Evolutionary conservation across 2,797 vertebrate genomes (phyloP), one percentile per base, ranked within the genome.

Genomic region (Acanthopagrus latus): DNA sequence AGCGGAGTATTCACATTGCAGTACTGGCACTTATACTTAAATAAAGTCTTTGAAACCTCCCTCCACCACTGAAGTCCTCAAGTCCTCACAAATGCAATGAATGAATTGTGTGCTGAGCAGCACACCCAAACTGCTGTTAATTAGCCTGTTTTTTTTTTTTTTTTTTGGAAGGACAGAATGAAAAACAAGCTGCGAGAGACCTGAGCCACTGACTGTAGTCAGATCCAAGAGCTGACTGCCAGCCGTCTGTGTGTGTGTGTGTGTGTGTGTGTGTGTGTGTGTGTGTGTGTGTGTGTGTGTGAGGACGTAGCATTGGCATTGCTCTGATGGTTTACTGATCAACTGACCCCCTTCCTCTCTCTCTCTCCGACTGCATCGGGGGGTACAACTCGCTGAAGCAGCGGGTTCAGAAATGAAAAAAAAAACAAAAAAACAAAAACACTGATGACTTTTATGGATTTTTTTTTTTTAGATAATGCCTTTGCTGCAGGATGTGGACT

Each of bases 331-430:
- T 84, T 83, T 71, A 70, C 79, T 68, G 82, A 85, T 77, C 72
- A 79, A 51, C 59, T 78, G 64, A 47, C 58, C 57, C 52, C 48
- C 25, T 76, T 47, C 20, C 33, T 38, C 33, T 38, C 33, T 66
- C 66, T 48, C 38, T 38, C 38, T 41, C 29, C 7, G 41, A 12
- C 3, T 46, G 48, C n/a, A 33, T 57, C 5, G 17, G 41, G 55
- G 33, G 46, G 68, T 43, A n/a, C 48, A 79, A 77, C 72, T 64
- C 21, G 77, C 80, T 91, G 83, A 88, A 80, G 74, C 76, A 79
- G 76, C 70, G 48, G 64, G 33, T 82, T 75, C 74, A 83, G 64
- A 86, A 82, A 87, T 84, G 80, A 87, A 88, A 86, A 87, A 88
- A 75, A 82, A 82, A 54, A 62, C 83, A 87, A 88, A 77, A 88